A percentile compares a stretch with the other conserved stretches of the same genome.
Evolutionary conservation across 2,888 invertebrate genomes (phyloP).

Genomic region (Scaptomyza cyrtandrae): DNA sequence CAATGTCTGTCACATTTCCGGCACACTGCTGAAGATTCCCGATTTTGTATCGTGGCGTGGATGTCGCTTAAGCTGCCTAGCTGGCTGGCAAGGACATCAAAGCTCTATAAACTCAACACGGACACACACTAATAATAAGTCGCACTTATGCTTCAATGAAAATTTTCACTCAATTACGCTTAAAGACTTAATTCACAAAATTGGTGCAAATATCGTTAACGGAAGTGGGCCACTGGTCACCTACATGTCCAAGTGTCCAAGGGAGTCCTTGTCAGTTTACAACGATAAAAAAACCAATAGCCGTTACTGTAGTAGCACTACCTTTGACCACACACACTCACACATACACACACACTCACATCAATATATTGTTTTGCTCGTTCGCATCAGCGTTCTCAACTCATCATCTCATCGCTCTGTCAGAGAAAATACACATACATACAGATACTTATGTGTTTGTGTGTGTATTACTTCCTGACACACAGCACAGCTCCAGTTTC

Average conservation of each 20-base stretch:
- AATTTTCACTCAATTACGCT: conserved; percentile 82
- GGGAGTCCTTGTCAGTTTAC: background rate
- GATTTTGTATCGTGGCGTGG: conserved; percentile 26
- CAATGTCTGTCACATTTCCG: conserved; percentile 71
- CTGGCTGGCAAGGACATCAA: background rate
- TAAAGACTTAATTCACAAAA: conserved; percentile 79
- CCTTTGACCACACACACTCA: conserved; percentile 24
- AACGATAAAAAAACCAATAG: background rate
- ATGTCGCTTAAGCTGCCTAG: conserved; percentile 4
- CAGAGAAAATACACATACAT: conserved; percentile 17
- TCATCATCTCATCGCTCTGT: conserved; percentile 18
- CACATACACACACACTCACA: conserved; percentile 13
- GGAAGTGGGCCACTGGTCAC: conserved; percentile 53
- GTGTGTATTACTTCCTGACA: conserved; percentile 17
- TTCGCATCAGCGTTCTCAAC: conserved; percentile 7
- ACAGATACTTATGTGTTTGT: background rate
- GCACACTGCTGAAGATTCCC: conserved; percentile 56
- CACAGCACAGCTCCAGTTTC: conserved; percentile 7
- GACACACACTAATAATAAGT: conserved; percentile 14
- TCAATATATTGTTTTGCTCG: conserved; percentile 1
- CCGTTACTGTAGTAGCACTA: conserved; percentile 7
- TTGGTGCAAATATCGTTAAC: conserved; percentile 65
- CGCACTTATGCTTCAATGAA: conserved; percentile 75
- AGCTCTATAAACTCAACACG: conserved; percentile 23
- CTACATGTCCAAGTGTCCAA: background rate